Evolutionary conservation across 2,888 invertebrate genomes (phyloP), one percentile per base, ranked within the genome.

Genomic region (Fissipunctia ypsillon): DNA sequence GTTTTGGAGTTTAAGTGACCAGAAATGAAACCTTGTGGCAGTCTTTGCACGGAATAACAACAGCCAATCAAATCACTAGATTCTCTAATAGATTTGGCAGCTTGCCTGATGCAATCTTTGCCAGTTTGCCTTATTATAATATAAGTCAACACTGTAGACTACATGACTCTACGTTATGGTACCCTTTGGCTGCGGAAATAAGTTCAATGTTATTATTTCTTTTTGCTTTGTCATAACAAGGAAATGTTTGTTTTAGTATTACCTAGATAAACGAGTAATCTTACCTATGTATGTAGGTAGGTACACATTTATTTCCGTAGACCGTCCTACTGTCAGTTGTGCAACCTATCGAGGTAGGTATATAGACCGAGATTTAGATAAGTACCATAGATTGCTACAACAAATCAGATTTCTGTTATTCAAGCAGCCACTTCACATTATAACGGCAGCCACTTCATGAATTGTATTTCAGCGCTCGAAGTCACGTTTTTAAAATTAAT

Each of bases 231-330:
- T 28, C 35, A 16, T 76, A 54, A 50, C 54, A 50, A 66, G 77
- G 77, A 76, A 66, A 54, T 25, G 16, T 50, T 54, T 65, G 76
- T 65, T 81, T 45, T 60, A 77, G 22, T 19, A 38, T 60, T 35
- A n/a, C n/a, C n/a, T n/a, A 54, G 31, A 48, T 61, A 60, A 74
- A 81, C 48, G 14, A 48, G 31, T 80, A 54, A 74, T 61, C 25
- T 54, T 54, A 54, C 28, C 16, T 59, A 63, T 65, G 12, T 41
- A 69, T 22, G 19, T n/a, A 48, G 9, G 9, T 48, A n/a, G n/a
- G n/a, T 50, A 59, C 12, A 70, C 7, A 28, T 52, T 60, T 31
- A 72, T 45, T 75, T 79, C 73, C 75, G 59, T 45, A n/a, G n/a
- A n/a, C n/a, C n/a, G n/a, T n/a, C n/a, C n/a, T n/a, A n/a, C n/a